Conservation (phyloP, 2,113 vertebrate species). For the Strix uralensis region DNA sequence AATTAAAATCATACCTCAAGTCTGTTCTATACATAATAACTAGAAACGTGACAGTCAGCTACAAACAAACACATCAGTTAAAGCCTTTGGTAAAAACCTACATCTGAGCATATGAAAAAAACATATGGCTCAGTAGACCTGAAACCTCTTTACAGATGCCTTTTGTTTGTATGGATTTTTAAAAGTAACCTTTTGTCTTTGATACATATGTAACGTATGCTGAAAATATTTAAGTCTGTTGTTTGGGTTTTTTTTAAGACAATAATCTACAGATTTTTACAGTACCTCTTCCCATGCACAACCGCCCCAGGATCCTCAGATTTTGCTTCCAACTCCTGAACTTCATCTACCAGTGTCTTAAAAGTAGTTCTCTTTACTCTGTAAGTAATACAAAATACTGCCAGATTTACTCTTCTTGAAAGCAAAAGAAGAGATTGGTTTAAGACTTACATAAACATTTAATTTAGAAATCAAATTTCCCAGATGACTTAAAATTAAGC, state of each 20-base stretch:
- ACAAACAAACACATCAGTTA: not conserved
- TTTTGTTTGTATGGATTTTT: not conserved
- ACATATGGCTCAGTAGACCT: not conserved
- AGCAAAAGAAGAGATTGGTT: not conserved
- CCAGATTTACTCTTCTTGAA: constrained; percentile 18
- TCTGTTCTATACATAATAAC: not conserved
- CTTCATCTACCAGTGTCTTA: constrained; percentile 97
- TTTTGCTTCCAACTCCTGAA: constrained; percentile 95
- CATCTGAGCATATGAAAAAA: not conserved
- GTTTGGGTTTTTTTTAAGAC: not conserved
- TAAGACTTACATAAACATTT: not conserved
- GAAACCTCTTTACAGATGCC: not conserved
- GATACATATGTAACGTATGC: not conserved
- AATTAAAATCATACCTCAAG: not conserved
- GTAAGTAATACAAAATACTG: constrained; percentile 27
- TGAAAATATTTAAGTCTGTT: not conserved
- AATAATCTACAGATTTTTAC: not conserved
- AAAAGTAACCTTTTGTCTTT: not conserved
- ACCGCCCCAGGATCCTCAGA: constrained; percentile 94
- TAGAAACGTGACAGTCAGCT: not conserved
- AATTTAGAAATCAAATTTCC: not conserved
- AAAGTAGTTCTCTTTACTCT: constrained; percentile 91
- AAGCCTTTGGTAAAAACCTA: not conserved
- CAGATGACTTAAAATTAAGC: not conserved
- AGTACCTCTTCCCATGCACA: constrained; percentile 95